Evolutionary conservation across 2,888 invertebrate species (phyloP), one percentile per base, ranked within the genome.

Genomic region (Gymnosoma rotundatum): DNA sequence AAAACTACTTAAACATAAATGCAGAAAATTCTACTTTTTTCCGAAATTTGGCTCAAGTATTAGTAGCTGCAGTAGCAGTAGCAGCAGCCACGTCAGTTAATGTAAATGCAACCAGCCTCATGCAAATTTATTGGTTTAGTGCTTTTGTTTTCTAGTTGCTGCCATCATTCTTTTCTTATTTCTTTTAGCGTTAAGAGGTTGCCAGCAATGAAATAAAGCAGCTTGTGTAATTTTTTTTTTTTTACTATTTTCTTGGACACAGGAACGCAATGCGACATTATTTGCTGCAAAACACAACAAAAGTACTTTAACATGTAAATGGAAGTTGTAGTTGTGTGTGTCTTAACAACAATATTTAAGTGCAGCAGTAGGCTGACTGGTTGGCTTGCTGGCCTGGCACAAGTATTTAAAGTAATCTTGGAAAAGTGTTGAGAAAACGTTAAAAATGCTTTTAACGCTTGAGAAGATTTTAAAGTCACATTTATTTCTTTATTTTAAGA

Each of bases 201-300:
- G 75, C 76, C 67, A 67, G 67, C 18, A 67, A 78, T 32, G 52
- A 70, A 45, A 45, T 54, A 18, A 61, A 63, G 48, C 12, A 60
- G 14, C 50, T 73, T 52, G 21, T 20, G 42, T 76, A n/a, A n/a
- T n/a, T 66, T 32, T 5, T 32, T 32, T 32, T 32, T 32, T 32
- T 32, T 32, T 32, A 14, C 63, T 54, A 21, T 45, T 32, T 67
- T 42, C 66, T 70, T 80, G 64, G 73, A 61, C 69, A 61, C 36
- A 16, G 54, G 12, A 79, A 81, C 80, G 80, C 80, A 81, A 69
- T 81, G 80, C 80, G 80, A 74, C 80, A 81, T 75, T 66, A 66
- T 79, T 60, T 79, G 54, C 61, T 61, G 56, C 56, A 75, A 66
- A 32, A 32, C 32, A 45, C 50, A 67, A 76, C 21, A 50, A 67